phyloP scores from a whole-genome alignment of 2,113 vertebrate genomes.

The Rhinoderma darwinii region DNA sequence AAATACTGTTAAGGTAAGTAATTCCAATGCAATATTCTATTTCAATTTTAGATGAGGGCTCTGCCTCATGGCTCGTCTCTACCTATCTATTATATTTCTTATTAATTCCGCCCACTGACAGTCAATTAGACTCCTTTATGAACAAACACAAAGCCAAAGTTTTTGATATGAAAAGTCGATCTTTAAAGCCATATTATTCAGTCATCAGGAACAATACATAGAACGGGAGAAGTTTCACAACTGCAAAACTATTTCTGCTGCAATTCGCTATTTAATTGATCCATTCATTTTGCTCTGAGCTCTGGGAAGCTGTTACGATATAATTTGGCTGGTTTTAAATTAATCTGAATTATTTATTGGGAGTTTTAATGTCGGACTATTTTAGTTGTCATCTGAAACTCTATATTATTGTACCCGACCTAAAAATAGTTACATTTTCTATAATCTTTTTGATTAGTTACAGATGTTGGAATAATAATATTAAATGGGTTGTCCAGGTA shows the following conservation, averaged over 20 bases:
- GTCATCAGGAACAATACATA: background rate
- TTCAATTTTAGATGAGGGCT: background rate
- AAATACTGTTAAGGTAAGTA: slow-evolving; percentile 1
- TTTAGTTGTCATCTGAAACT: background rate
- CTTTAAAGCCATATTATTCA: slow-evolving; percentile 37
- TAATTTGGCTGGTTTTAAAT: slow-evolving; percentile 36
- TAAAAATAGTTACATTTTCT: background rate
- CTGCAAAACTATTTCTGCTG: slow-evolving; percentile 25
- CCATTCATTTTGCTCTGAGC: slow-evolving; percentile 42
- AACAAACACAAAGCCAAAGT: slow-evolving; percentile 42
- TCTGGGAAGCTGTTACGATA: slow-evolving; percentile 5
- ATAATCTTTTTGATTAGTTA: too few species aligned
- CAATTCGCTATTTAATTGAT: slow-evolving; percentile 19
- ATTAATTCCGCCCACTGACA: slow-evolving; percentile 41
- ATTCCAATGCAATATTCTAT: background rate
- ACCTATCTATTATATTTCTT: slow-evolving; percentile 34
- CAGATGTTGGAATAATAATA: too few species aligned
- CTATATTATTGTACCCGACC: background rate
- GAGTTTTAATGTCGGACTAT: slow-evolving; percentile 20
- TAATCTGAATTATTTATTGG: slow-evolving; percentile 44
- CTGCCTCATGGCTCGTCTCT: background rate
- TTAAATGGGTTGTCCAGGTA: too few species aligned
- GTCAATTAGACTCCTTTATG: slow-evolving; percentile 24
- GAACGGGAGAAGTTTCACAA: slow-evolving; percentile 10
- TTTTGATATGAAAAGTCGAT: slow-evolving; percentile 2